These are phyloP conservation scores for Pentalonia nigronervosa DNA, from an alignment of 1,140 invertebrate species.

Conservation along the genomic window DNA sequence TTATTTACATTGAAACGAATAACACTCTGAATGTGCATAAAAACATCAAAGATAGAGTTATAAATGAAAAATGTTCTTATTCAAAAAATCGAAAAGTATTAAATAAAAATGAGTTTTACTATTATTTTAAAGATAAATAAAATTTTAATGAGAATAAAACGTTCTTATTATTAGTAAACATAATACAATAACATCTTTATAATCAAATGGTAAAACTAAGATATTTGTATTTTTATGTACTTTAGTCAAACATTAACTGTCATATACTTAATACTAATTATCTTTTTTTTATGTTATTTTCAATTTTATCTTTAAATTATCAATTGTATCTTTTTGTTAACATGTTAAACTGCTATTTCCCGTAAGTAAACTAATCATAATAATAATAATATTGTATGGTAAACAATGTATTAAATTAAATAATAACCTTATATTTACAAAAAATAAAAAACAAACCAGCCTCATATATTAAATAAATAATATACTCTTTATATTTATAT, in stretches of 20 bases:
- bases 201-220: background rate
- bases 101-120: background rate
- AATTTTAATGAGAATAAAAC: background rate
- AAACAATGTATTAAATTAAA: background rate
- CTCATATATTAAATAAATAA: too few relatives aligned
- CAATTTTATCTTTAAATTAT: too few relatives aligned
- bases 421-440: too few relatives aligned
- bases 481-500: too few relatives aligned
- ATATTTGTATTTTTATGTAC: too few relatives aligned
- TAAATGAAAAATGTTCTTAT: background rate
- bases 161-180: background rate
- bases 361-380: too few relatives aligned
- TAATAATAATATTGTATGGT: background rate
- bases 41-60: background rate
- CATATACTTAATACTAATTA: too few relatives aligned
- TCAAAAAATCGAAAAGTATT: background rate
- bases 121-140: background rate
- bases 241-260: too few relatives aligned
- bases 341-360: too few relatives aligned
- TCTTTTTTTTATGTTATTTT: too few relatives aligned
- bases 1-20: constrained; percentile 1
- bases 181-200: background rate
- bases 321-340: too few relatives aligned
- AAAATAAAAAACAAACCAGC: too few relatives aligned
- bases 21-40: background rate